Conservation (phyloP, 2,113 vertebrate genomes). For the Silurus glanis region DNA sequence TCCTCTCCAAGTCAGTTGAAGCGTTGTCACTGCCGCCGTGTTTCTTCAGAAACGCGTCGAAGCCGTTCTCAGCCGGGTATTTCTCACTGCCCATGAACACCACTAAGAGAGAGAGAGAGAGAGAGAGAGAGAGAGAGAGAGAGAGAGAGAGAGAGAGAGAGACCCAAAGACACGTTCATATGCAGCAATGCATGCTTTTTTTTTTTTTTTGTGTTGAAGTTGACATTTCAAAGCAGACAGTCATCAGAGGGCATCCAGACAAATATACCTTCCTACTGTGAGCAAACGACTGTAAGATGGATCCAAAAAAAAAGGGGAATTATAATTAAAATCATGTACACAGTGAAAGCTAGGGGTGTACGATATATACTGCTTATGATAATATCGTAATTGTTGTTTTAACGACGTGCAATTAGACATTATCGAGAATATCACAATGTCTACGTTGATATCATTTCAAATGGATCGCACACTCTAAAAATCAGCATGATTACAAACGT, state of each 20-base stretch:
- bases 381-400: too few relatives aligned
- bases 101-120: constrained; percentile 73
- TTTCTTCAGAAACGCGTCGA: constrained; percentile 94
- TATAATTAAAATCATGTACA: neutral
- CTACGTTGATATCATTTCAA: too few relatives aligned
- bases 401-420: too few relatives aligned
- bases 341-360: neutral
- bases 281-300: neutral
- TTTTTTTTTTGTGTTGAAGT: neutral
- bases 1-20: constrained; percentile 93
- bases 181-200: neutral
- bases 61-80: constrained; percentile 93
- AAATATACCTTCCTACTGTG: constrained; percentile 5
- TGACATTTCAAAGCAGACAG: neutral
- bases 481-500: too few relatives aligned
- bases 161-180: neutral
- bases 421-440: too few relatives aligned
- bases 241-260: neutral
- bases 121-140: constrained; percentile 14
- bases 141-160: constrained; percentile 38
- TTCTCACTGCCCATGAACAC: constrained; percentile 98
- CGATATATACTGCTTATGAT: too few relatives aligned
- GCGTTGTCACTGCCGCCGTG: constrained; percentile 94
- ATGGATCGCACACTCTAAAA: too few relatives aligned
- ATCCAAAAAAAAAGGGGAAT: neutral